phyloP scores from a whole-genome alignment of 23 tunicate species.

The Ciona savignyi region DNA sequence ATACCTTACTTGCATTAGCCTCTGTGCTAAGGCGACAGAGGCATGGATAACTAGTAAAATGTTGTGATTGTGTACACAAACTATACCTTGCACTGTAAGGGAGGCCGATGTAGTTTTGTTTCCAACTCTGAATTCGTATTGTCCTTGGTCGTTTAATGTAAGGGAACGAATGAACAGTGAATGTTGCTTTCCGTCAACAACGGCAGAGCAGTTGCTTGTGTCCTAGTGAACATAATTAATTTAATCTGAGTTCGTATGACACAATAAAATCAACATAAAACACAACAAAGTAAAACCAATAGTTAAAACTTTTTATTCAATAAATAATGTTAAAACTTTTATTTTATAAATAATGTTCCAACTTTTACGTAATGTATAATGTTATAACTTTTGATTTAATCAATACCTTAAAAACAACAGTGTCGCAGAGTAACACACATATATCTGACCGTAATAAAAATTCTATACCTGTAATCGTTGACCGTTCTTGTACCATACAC shows the following conservation, averaged over 20 bases:
- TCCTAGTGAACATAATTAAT: slow-evolving; percentile 6
- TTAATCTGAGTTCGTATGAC: neutral
- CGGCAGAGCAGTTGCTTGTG: slow-evolving; percentile 1
- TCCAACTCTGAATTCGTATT: slow-evolving; percentile 53
- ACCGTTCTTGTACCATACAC: slow-evolving; percentile 71
- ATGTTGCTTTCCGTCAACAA: slow-evolving; percentile 22
- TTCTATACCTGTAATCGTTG: neutral
- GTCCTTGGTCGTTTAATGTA: slow-evolving; percentile 71
- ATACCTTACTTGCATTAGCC: too few species aligned
- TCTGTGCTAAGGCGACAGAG: too few species aligned
- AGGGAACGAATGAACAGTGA: slow-evolving; percentile 41
- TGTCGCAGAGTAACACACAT: too few species aligned
- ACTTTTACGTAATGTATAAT: too few species aligned
- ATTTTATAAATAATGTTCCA: too few species aligned
- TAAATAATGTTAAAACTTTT: too few species aligned
- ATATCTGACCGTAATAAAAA: neutral
- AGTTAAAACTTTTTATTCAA: too few species aligned
- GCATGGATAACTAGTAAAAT: too few species aligned
- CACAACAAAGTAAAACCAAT: too few species aligned
- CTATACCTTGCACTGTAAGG: slow-evolving; percentile 63
- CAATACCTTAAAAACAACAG: too few species aligned
- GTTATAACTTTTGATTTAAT: too few species aligned
- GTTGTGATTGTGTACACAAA: too few species aligned
- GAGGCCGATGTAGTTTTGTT: slow-evolving; percentile 26
- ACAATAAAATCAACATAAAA: neutral